phyloP scores from a whole-genome alignment of 2,797 vertebrate species.

The Chloroceryle amazona region DNA sequence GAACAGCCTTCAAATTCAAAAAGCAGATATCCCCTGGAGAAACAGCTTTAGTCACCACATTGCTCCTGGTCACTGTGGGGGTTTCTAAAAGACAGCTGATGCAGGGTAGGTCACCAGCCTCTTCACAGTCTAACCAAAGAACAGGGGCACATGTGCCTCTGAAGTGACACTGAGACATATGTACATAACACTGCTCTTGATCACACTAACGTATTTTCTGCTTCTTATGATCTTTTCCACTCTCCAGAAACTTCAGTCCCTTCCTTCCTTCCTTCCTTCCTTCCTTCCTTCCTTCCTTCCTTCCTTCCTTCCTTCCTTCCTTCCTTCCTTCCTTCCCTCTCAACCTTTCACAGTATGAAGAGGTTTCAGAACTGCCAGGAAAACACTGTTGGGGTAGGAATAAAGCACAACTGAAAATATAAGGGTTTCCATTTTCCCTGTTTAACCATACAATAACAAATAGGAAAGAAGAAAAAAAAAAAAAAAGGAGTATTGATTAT shows the following conservation, averaged over 20 bases:
- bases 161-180: rapidly evolving
- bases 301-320: no score
- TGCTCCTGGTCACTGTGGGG: neutral
- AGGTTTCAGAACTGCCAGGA: neutral
- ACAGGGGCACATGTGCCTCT: neutral
- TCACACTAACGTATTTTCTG: neutral
- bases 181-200: rapidly evolving
- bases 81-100: neutral
- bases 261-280: neutral
- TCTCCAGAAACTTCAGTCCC: neutral
- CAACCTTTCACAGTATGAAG: neutral
- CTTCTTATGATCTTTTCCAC: neutral
- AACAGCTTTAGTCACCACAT: neutral
- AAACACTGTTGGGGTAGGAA: neutral
- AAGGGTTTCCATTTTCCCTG: neutral
- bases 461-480: neutral
- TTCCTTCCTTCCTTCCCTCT: neutral
- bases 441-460: neutral
- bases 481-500: neutral
- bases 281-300: no score
- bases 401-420: neutral
- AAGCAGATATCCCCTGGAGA: neutral
- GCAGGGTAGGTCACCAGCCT: neutral
- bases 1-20: neutral
- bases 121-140: neutral